Evolutionary conservation across 2,797 vertebrate genomes (phyloP).

Genomic region (Squalus acanthias): DNA sequence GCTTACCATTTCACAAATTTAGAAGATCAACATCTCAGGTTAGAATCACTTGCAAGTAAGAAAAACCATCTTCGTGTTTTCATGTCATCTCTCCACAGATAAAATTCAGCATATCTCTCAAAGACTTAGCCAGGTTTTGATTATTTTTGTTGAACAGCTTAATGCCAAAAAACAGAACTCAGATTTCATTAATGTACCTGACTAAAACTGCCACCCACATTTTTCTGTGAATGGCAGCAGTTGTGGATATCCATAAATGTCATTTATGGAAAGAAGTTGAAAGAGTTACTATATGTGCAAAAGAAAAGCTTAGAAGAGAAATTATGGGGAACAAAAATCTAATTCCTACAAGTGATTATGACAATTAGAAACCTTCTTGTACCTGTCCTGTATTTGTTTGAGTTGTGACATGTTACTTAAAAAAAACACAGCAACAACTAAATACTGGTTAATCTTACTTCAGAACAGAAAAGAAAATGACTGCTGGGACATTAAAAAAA

Average conservation of each 20-base stretch:
- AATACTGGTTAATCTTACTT: neutral
- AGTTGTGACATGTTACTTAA: neutral
- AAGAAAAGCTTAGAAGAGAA: neutral
- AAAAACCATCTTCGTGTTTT: neutral
- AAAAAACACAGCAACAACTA: neutral
- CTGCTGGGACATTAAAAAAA: neutral
- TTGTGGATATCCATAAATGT: neutral
- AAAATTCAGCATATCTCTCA: neutral
- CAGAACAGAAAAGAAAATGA: neutral
- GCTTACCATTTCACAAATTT: neutral
- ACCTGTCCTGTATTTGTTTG: neutral
- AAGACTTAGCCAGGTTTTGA: neutral
- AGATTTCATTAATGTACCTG: neutral
- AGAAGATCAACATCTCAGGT: slow-evolving; percentile 4
- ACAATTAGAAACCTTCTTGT: neutral
- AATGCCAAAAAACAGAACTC: neutral
- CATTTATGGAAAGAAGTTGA: neutral
- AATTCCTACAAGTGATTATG: neutral
- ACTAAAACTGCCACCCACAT: neutral
- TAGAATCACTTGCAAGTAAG: slow-evolving; percentile 21
- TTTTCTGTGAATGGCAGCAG: neutral
- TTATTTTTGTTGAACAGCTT: neutral
- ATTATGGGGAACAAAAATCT: neutral
- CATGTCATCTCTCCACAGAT: neutral
- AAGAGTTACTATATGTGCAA: neutral